A percentile compares a stretch with the other conserved stretches of the same genome.
These are phyloP conservation scores for Muscicapa comitata DNA, from an alignment of 2,797 vertebrate genomes.

Conservation along the genomic window DNA sequence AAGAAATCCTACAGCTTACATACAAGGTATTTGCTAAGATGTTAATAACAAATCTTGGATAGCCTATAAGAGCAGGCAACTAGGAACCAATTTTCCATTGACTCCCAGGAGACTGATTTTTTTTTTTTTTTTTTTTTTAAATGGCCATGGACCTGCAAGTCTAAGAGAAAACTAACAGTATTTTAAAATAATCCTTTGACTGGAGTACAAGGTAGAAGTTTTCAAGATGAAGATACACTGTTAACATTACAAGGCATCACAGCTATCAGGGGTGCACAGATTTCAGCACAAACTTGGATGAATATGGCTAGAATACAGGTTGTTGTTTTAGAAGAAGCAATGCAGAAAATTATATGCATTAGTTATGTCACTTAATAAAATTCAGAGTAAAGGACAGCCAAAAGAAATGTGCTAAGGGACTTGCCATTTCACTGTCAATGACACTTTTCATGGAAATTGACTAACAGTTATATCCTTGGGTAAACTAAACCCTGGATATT, in stretches of 20 bases:
- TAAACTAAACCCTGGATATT: not conserved
- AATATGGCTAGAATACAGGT: not conserved
- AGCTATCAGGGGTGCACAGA: not conserved
- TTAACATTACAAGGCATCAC: not conserved
- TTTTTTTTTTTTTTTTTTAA: not conserved
- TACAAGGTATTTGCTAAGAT: not conserved
- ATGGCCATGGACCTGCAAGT: not conserved
- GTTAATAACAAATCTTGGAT: not conserved
- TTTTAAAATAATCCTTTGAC: not conserved
- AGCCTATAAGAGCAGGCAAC: not conserved
- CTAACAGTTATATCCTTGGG: not conserved
- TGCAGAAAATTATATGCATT: not conserved
- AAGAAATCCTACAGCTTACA: not conserved
- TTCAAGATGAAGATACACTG: not conserved
- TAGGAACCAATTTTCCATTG: not conserved
- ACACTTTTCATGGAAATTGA: not conserved
- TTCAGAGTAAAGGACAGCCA: not conserved
- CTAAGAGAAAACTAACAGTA: not conserved
- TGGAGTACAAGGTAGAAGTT: not conserved
- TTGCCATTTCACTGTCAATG: not conserved
- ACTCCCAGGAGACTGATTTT: not conserved
- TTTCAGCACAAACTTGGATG: not conserved
- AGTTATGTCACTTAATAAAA: not conserved
- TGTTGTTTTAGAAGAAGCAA: not conserved
- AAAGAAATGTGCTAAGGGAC: not conserved